phyloP scores from a whole-genome alignment of 2,888 invertebrate genomes.

The Phlogophora meticulosa region DNA sequence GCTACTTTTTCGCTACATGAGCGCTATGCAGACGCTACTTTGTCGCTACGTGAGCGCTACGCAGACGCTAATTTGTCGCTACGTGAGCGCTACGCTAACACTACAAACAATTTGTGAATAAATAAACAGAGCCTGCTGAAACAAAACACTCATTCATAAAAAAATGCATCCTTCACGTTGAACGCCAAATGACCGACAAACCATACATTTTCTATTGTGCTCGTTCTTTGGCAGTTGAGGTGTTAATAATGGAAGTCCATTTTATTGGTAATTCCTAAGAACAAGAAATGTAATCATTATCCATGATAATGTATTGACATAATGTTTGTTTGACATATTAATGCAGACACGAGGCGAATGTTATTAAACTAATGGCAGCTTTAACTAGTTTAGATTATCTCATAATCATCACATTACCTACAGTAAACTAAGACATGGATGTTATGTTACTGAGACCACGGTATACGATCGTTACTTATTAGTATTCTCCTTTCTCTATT shows the following conservation, averaged over 20 bases:
- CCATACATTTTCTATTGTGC: too few species aligned
- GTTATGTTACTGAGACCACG: background rate
- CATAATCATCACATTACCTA: background rate
- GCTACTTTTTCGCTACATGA: background rate
- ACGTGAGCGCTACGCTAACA: background rate
- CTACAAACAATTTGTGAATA: background rate
- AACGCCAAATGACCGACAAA: too few species aligned
- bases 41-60: background rate
- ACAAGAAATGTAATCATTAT: constrained; percentile 5
- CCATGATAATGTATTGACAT: background rate
- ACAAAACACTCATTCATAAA: background rate
- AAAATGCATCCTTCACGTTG: background rate
- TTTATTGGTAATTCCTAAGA: background rate
- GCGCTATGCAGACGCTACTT: background rate
- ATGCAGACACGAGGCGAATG: constrained; percentile 25
- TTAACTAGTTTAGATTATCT: constrained; percentile 1
- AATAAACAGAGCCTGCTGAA: too few species aligned
- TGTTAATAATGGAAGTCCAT: background rate
- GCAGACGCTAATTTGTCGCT: background rate
- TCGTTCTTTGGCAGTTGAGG: too few species aligned
- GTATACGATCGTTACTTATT: too few species aligned
- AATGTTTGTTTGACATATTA: constrained; percentile 8
- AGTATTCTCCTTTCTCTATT: too few species aligned
- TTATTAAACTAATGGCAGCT: constrained; percentile 5
- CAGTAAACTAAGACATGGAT: background rate